Evolutionary conservation across 2,113 vertebrate genomes (phyloP).

Genomic region (Malurus cyaneus): DNA sequence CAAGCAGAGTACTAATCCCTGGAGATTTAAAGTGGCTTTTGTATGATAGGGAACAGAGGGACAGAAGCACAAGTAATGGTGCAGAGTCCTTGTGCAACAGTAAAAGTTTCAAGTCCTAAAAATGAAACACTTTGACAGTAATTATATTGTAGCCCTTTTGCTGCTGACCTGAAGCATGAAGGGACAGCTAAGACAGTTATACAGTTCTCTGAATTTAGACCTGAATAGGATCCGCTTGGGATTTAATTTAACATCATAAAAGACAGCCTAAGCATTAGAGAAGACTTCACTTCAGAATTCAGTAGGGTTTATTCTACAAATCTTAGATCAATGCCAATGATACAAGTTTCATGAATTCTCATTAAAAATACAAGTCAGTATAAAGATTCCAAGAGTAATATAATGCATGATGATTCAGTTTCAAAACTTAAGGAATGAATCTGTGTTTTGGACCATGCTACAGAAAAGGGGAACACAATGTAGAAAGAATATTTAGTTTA

Average conservation of each 20-base stretch:
- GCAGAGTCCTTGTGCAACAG: background rate
- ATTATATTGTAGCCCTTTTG: background rate
- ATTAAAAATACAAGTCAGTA: slow-evolving; percentile 73
- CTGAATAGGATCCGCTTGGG: background rate
- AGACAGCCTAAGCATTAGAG: slow-evolving; percentile 56
- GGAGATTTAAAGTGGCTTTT: background rate
- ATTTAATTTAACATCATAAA: slow-evolving; percentile 18
- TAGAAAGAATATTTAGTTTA: slow-evolving; percentile 44
- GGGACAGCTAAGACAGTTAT: background rate
- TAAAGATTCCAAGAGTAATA: slow-evolving; percentile 69
- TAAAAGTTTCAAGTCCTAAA: background rate
- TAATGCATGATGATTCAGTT: slow-evolving; percentile 61
- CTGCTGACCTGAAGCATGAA: background rate
- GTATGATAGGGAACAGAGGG: background rate
- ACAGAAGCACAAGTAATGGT: background rate
- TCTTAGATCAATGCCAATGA: slow-evolving; percentile 69
- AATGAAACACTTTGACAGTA: background rate
- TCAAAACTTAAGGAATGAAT: slow-evolving; percentile 66
- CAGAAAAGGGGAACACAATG: slow-evolving; percentile 44
- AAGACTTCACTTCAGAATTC: slow-evolving; percentile 65
- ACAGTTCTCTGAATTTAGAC: background rate
- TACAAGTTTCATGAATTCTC: slow-evolving; percentile 68
- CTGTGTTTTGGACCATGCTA: slow-evolving; percentile 61
- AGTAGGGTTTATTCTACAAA: slow-evolving; percentile 74
- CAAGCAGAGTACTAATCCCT: background rate